Evolutionary conservation across 2,888 invertebrate species (phyloP).

Genomic region (Pimpla rufipes): DNA sequence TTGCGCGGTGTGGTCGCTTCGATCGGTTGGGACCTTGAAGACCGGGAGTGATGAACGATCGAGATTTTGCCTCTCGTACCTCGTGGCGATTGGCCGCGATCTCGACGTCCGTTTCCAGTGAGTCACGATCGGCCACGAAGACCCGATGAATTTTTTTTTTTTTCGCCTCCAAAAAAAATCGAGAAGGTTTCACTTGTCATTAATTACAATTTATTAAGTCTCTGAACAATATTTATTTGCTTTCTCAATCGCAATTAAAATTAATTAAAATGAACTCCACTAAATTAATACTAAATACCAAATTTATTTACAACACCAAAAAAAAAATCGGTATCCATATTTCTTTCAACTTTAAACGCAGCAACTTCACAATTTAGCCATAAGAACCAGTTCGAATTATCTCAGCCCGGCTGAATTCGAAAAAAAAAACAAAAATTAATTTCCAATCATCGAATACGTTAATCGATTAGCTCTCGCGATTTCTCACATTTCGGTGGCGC

Average conservation of each 20-base stretch:
- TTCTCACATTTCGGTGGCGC: conserved; percentile 47
- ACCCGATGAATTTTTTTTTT: neutral
- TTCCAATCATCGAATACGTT: conserved; percentile 27
- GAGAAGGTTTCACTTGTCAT: neutral
- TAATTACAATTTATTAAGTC: neutral
- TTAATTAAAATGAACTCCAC: no score
- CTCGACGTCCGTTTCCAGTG: conserved; percentile 1
- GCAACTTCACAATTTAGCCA: conserved; percentile 16
- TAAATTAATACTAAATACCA: neutral
- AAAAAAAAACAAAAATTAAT: conserved; percentile 31
- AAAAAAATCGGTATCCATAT: neutral
- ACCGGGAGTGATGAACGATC: conserved; percentile 57
- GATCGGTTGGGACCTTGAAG: conserved; percentile 39
- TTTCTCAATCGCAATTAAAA: neutral
- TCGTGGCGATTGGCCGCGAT: conserved; percentile 30
- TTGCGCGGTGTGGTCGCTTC: conserved; percentile 16
- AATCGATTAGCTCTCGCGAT: conserved; percentile 52
- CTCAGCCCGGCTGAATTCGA: neutral
- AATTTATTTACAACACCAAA: neutral
- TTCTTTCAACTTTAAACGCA: neutral
- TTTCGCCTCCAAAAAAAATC: neutral
- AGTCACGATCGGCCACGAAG: conserved; percentile 35
- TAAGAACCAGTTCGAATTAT: conserved; percentile 25
- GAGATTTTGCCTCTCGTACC: conserved; percentile 27
- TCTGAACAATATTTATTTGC: neutral